These are phyloP conservation scores for Lasioglossum pauxillum DNA, from an alignment of 2,888 invertebrate species.

Conservation along the genomic window DNA sequence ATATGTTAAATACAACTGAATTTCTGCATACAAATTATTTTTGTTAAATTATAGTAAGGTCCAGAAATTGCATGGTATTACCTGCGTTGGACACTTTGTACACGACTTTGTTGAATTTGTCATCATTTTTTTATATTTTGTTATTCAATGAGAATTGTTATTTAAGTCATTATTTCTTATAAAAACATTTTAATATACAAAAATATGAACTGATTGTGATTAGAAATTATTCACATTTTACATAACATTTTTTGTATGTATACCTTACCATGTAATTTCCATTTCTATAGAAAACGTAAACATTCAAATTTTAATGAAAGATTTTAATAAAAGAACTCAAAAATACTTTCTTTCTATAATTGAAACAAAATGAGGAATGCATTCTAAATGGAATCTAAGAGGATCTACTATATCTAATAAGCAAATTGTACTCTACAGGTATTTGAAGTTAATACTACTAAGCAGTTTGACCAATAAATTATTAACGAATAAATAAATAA, in stretches of 20 bases:
- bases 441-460: conserved; percentile 24
- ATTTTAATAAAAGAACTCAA: neutral
- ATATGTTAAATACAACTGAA: neutral
- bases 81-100: neutral
- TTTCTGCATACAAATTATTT: neutral
- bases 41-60: neutral
- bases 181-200: neutral
- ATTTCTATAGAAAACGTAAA: neutral
- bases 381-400: conserved; percentile 4
- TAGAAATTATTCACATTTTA: neutral
- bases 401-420: conserved; percentile 3
- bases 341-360: neutral
- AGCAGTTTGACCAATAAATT: neutral
- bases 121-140: neutral
- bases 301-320: neutral
- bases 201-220: conserved; percentile 1
- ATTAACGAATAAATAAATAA: conserved; percentile 1
- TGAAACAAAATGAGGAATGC: neutral
- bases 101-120: conserved; percentile 2
- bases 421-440: conserved; percentile 51
- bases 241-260: neutral
- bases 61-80: neutral
- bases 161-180: neutral
- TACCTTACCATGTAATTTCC: neutral
- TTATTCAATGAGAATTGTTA: neutral